Percentiles rank a stretch among this genome's conserved stretches.
Evolutionary conservation across 2,113 vertebrate genomes (phyloP).

Genomic region (Chroicocephalus ridibundus): DNA sequence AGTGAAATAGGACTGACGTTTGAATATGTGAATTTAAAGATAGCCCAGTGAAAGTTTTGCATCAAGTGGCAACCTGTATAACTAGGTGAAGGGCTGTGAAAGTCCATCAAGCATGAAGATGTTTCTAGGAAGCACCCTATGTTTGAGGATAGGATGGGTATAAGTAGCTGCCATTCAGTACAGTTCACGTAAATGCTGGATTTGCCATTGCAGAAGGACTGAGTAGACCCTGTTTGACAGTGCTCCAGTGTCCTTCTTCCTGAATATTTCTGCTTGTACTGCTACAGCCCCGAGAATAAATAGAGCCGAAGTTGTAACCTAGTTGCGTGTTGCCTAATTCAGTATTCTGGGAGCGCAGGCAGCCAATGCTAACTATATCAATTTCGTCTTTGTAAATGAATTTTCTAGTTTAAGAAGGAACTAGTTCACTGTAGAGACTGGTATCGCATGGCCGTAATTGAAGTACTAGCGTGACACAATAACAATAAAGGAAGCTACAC

Average conservation of each 20-base stretch:
- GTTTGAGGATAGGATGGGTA: not conserved
- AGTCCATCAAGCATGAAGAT: not conserved
- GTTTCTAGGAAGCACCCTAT: not conserved
- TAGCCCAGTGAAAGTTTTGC: not conserved
- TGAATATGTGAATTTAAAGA: not conserved
- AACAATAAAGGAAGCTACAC: not conserved
- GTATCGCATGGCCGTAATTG: not conserved
- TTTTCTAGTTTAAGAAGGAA: not conserved
- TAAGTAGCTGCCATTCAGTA: not conserved
- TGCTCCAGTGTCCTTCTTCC: not conserved
- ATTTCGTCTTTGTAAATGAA: not conserved
- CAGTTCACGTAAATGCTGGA: not conserved
- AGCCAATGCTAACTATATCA: not conserved
- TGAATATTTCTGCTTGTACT: not conserved
- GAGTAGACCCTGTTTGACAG: not conserved
- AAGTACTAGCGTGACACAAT: not conserved
- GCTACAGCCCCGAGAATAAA: not conserved
- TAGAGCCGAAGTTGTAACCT: not conserved
- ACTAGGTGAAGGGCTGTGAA: not conserved
- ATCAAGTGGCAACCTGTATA: not conserved
- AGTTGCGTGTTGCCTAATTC: not conserved
- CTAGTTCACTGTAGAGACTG: not conserved
- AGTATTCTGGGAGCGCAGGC: not conserved
- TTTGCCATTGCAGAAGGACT: not conserved
- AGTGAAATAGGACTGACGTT: not conserved